Conservation (phyloP, 2,113 vertebrate species). For the Pseudorhombus dupliciocellatus region DNA sequence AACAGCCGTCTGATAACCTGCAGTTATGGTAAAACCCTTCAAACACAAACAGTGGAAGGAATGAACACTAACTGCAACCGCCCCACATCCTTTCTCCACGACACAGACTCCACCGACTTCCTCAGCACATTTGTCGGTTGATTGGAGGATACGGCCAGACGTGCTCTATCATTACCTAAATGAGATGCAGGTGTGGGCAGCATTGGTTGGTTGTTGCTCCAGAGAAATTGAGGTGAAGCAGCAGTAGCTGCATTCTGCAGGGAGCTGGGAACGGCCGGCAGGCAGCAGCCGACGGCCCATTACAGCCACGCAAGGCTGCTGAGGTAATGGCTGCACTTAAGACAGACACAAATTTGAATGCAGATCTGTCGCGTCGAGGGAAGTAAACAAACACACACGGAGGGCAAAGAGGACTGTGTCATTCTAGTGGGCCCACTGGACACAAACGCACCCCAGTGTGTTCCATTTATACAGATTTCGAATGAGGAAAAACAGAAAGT, state of each 20-base stretch:
- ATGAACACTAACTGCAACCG: not conserved
- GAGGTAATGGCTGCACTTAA: conserved; percentile 62
- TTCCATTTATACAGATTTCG: too few relatives aligned
- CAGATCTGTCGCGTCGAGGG: conserved; percentile 39
- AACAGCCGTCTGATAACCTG: not conserved
- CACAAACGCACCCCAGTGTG: too few relatives aligned
- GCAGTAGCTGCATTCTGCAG: conserved; percentile 22
- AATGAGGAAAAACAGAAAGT: too few relatives aligned
- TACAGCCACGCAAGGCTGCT: conserved; percentile 52
- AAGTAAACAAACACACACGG: conserved; percentile 8
- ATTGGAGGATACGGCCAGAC: not conserved
- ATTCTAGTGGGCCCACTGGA: not conserved
- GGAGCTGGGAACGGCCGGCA: conserved; percentile 30
- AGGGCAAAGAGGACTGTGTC: not conserved
- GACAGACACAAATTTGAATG: conserved; percentile 53
- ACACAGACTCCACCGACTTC: conserved; percentile 14
- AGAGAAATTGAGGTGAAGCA: conserved; percentile 34
- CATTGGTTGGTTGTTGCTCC: conserved; percentile 8
- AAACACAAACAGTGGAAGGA: too few relatives aligned
- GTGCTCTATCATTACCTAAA: conserved; percentile 42
- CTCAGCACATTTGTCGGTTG: conserved; percentile 32
- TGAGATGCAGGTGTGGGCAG: conserved; percentile 58
- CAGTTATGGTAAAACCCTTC: too few relatives aligned
- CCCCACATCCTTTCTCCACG: not conserved
- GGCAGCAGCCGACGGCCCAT: conserved; percentile 53